Evolutionary conservation across 2,888 invertebrate species (phyloP).

Genomic region (Ptychoptera contaminata): DNA sequence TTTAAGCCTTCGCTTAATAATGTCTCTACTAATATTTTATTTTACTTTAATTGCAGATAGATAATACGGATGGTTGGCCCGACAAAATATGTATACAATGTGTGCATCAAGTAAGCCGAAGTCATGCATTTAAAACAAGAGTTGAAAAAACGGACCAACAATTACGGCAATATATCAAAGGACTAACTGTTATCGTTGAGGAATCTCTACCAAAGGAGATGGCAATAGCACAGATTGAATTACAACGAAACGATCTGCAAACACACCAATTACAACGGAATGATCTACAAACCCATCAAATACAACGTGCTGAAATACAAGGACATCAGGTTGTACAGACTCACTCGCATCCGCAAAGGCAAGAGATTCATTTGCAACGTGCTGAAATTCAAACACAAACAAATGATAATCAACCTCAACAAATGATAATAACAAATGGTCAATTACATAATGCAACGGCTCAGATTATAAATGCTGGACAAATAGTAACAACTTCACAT

Average conservation of each 20-base stretch:
- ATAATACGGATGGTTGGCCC: constrained; percentile 42
- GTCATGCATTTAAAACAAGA: constrained; percentile 44
- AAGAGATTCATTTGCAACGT: constrained; percentile 3
- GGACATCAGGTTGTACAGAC: constrained; percentile 3
- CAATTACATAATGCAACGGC: constrained; percentile 19
- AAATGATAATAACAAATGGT: constrained; percentile 24
- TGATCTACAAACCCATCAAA: constrained; percentile 5
- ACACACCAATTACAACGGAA: constrained; percentile 8
- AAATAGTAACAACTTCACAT: constrained; percentile 22
- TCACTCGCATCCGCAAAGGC: constrained; percentile 1
- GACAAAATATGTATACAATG: constrained; percentile 45
- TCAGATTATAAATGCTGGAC: constrained; percentile 28
- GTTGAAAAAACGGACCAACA: constrained; percentile 41
- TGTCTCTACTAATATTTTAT: background rate
- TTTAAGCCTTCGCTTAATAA: background rate
- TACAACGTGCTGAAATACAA: background rate
- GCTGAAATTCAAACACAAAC: constrained; percentile 8
- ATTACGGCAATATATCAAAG: constrained; percentile 34
- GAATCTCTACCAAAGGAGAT: constrained; percentile 13
- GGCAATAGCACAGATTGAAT: constrained; percentile 11
- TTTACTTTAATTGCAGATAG: constrained; percentile 27
- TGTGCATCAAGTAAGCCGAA: constrained; percentile 46
- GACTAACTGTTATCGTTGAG: constrained; percentile 25
- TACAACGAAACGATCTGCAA: constrained; percentile 7
- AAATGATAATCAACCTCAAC: constrained; percentile 21